Percentiles rank a stretch among this genome's conserved stretches.
phyloP scores from a whole-genome alignment of 2,888 invertebrate genomes.

The Axea sp. region DNA sequence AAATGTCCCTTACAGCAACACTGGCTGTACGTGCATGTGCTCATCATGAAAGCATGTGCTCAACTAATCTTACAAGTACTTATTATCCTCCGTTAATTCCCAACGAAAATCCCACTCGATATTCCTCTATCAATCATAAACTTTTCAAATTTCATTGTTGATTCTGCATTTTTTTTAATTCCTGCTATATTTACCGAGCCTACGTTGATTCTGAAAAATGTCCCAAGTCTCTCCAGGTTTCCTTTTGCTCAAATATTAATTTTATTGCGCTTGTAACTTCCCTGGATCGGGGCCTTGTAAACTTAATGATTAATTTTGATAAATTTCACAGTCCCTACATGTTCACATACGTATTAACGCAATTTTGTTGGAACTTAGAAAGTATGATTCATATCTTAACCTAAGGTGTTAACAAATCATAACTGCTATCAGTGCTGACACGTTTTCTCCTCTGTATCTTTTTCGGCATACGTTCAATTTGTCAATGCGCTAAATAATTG shows the following conservation, averaged over 20 bases:
- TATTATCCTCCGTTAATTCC: slow-evolving; percentile 65
- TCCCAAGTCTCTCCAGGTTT: neutral
- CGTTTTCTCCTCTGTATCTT: slow-evolving; percentile 20
- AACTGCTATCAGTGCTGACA: slow-evolving; percentile 7
- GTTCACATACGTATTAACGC: neutral
- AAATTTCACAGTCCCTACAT: slow-evolving; percentile 22
- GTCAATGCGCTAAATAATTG: slow-evolving; percentile 64
- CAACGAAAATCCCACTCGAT: slow-evolving; percentile 55
- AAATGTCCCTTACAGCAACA: slow-evolving; percentile 58
- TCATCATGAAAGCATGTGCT: slow-evolving; percentile 54
- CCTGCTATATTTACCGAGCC: no score
- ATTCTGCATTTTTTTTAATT: slow-evolving; percentile 13
- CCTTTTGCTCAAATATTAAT: slow-evolving; percentile 6
- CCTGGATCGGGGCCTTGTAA: slow-evolving; percentile 14
- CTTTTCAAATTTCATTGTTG: slow-evolving; percentile 11
- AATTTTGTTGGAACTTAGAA: slow-evolving; percentile 45
- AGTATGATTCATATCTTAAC: slow-evolving; percentile 54
- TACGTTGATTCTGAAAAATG: neutral
- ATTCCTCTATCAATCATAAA: slow-evolving; percentile 52
- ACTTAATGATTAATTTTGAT: slow-evolving; percentile 39
- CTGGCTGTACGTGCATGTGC: slow-evolving; percentile 31
- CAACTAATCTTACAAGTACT: slow-evolving; percentile 65
- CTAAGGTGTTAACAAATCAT: slow-evolving; percentile 53
- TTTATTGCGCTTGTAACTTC: neutral
- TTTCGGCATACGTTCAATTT: slow-evolving; percentile 42